These are phyloP conservation scores for Flexamia atlantica DNA, from an alignment of 2,888 invertebrate genomes.

Conservation along the genomic window DNA sequence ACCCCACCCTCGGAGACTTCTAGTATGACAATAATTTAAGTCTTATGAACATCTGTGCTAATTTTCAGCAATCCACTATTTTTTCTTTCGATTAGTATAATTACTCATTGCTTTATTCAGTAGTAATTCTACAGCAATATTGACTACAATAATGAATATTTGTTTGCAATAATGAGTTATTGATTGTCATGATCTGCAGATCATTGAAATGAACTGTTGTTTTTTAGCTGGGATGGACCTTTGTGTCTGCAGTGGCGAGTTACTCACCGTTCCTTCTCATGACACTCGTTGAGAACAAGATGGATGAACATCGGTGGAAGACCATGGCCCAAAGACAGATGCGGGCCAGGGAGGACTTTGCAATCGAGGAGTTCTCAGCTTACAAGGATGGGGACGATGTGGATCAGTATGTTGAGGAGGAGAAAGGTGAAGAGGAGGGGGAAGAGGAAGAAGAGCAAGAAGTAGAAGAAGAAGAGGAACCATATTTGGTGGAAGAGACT, in stretches of 20 bases:
- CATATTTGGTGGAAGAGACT: not conserved
- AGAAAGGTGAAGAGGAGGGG: not conserved
- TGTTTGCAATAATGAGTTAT: no score
- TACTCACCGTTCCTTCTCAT: constrained; percentile 24
- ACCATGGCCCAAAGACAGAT: constrained; percentile 5
- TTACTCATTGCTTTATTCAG: no score
- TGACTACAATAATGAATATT: no score
- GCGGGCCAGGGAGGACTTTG: constrained; percentile 26
- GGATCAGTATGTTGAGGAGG: constrained; percentile 18
- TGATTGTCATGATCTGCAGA: no score
- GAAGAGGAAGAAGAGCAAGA: constrained; percentile 1
- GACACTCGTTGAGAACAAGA: constrained; percentile 21
- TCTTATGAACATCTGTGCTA: no score
- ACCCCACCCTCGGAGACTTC: no score
- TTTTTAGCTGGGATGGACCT: constrained; percentile 29
- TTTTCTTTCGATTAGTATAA: no score
- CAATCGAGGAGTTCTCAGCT: constrained; percentile 26
- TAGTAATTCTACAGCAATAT: no score
- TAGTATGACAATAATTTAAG: no score
- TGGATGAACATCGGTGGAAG: constrained; percentile 23
- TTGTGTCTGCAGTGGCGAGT: constrained; percentile 3
- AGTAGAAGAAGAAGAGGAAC: not conserved
- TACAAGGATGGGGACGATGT: constrained; percentile 30
- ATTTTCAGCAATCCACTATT: no score
- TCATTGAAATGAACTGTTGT: no score